Conservation (phyloP, 2,797 vertebrate genomes). For the Epinephelus malabaricus region DNA sequence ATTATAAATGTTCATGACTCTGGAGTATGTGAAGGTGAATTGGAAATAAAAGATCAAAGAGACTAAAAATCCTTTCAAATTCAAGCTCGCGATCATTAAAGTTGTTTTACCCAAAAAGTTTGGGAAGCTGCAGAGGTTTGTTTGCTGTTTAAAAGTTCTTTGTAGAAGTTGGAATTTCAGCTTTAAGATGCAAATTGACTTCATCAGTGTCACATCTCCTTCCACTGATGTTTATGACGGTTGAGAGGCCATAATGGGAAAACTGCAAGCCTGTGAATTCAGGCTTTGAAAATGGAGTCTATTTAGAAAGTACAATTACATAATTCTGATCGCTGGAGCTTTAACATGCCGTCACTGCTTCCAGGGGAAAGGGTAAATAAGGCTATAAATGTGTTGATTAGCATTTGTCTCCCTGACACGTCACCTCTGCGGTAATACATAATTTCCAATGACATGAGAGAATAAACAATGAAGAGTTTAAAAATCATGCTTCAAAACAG, state of each 20-base stretch:
- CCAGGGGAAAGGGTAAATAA: constrained; percentile 24
- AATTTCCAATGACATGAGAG: constrained; percentile 47
- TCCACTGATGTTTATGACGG: constrained; percentile 9
- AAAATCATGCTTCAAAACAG: constrained; percentile 48
- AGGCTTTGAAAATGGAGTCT: constrained; percentile 36
- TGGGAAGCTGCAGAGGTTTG: constrained; percentile 57
- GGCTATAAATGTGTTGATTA: constrained; percentile 37
- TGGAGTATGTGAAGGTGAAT: constrained; percentile 77
- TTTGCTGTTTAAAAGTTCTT: constrained; percentile 48
- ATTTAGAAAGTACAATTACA: constrained; percentile 49
- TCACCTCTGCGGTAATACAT: constrained; percentile 29
- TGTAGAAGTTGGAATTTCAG: constrained; percentile 37
- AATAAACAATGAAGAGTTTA: constrained; percentile 58
- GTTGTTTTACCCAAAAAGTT: constrained; percentile 61
- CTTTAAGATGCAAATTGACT: constrained; percentile 41
- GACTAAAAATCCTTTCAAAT: constrained; percentile 70
- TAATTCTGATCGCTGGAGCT: constrained; percentile 32
- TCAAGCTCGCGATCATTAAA: constrained; percentile 67
- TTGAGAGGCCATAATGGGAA: constrained; percentile 32
- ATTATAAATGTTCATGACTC: constrained; percentile 81
- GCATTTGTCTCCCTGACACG: constrained; percentile 28
- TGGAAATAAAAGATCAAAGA: constrained; percentile 82
- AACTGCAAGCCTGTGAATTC: constrained; percentile 22
- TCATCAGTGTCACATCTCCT: constrained; percentile 30
- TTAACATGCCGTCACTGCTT: constrained; percentile 19